Evolutionary conservation across 2,113 vertebrate species (phyloP).

Genomic region (Pteropus alecto): DNA sequence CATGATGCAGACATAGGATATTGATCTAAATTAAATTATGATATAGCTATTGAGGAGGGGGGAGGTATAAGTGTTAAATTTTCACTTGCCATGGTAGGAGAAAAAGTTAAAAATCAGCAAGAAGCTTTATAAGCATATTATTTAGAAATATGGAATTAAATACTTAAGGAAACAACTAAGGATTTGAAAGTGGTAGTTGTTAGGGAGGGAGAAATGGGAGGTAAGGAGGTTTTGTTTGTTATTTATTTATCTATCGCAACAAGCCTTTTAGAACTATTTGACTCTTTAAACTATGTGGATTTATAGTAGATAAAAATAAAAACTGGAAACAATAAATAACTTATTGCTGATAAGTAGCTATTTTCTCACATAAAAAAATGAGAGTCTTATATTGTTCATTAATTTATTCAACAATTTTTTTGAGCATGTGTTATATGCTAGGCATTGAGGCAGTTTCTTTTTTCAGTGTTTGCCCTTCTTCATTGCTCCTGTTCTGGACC

Average conservation of each 20-base stretch:
- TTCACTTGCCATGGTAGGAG: background rate
- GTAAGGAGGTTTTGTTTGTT: background rate
- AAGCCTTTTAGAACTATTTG: background rate
- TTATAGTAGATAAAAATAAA: background rate
- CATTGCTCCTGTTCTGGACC: background rate
- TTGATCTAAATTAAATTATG: background rate
- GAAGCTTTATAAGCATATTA: background rate
- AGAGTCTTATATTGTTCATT: background rate
- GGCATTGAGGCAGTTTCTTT: background rate
- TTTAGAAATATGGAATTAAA: background rate
- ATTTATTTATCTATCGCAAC: background rate
- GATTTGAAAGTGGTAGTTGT: background rate
- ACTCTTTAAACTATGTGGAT: background rate
- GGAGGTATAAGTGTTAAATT: background rate
- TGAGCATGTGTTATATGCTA: background rate
- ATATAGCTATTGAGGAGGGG: background rate
- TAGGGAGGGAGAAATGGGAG: background rate
- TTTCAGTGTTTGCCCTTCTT: background rate
- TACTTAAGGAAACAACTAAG: background rate
- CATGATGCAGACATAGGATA: background rate
- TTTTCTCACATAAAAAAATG: background rate
- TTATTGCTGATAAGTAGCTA: background rate
- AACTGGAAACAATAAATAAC: background rate
- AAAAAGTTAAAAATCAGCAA: background rate
- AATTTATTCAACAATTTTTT: background rate